Evolutionary conservation across 2,888 invertebrate genomes (phyloP).

Genomic region (Xanthorhoe spadicearia): DNA sequence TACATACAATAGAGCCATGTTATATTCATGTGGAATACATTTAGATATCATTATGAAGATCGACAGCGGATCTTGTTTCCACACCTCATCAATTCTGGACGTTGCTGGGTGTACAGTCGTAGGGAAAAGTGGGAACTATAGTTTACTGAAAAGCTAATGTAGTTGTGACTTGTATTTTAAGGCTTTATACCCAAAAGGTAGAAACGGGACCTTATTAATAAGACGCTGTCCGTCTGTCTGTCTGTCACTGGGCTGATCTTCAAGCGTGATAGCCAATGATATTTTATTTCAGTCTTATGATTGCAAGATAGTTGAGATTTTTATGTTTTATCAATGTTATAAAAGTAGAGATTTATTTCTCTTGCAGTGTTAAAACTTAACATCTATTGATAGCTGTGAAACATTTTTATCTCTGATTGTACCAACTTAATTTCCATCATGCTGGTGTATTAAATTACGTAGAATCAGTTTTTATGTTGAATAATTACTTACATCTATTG

Average conservation of each 20-base stretch:
- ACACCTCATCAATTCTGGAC: slow-evolving; percentile 47
- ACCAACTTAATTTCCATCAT: slow-evolving; percentile 63
- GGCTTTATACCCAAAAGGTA: too few species aligned
- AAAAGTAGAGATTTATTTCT: not conserved
- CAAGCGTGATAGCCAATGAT: too few species aligned
- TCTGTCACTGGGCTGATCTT: too few species aligned
- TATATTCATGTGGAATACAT: slow-evolving; percentile 41
- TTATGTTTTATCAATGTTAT: too few species aligned
- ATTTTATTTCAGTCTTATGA: too few species aligned
- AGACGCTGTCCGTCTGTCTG: too few species aligned
- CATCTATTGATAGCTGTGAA: too few species aligned
- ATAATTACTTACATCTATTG: slow-evolving; percentile 47
- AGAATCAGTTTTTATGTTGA: slow-evolving; percentile 59
- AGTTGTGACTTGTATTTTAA: too few species aligned
- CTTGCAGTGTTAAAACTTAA: not conserved
- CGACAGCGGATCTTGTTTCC: slow-evolving; percentile 42
- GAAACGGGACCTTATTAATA: too few species aligned
- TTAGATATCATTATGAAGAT: slow-evolving; percentile 45
- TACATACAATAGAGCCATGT: slow-evolving; percentile 21
- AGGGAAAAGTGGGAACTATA: slow-evolving; percentile 1
- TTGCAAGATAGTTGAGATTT: too few species aligned
- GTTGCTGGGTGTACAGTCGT: slow-evolving; percentile 25
- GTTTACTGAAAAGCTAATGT: not conserved
- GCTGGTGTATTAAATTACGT: slow-evolving; percentile 69
- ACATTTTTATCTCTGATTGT: slow-evolving; percentile 27